phyloP scores from a whole-genome alignment of 2,797 vertebrate genomes.

The Meda fulgida region DNA sequence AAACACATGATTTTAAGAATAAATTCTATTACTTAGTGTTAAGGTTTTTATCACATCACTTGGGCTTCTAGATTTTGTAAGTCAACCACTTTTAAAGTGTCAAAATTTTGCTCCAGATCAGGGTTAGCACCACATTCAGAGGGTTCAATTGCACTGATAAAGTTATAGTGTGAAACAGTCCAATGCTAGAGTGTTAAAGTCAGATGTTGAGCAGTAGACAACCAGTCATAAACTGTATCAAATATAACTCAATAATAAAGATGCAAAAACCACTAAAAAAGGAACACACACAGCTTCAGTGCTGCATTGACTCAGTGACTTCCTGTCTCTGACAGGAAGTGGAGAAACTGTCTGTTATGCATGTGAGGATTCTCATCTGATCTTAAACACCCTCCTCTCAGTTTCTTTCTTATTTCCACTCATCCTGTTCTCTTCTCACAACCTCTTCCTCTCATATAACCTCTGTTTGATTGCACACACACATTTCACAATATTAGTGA shows the following conservation, averaged over 20 bases:
- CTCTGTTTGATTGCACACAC: background rate
- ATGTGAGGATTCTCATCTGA: constrained; percentile 2
- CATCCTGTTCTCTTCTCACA: background rate
- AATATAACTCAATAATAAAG: background rate
- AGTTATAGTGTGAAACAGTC: background rate
- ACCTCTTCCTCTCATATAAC: background rate
- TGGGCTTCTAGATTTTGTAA: background rate
- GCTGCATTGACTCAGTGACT: constrained; percentile 42
- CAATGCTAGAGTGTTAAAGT: background rate
- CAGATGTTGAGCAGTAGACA: background rate
- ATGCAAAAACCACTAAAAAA: background rate
- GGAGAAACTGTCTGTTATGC: constrained; percentile 40
- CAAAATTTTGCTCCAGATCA: background rate
- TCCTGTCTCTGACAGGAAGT: constrained; percentile 53
- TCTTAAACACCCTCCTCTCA: constrained; percentile 7
- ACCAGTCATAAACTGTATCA: background rate
- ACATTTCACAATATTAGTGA: background rate
- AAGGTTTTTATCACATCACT: background rate
- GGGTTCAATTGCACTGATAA: background rate
- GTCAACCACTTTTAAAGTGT: background rate
- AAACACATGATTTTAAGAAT: background rate
- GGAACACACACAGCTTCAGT: background rate
- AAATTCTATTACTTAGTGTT: background rate
- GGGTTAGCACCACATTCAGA: background rate
- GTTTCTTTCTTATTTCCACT: constrained; percentile 37